Base-by-base conservation (phyloP, 1,140 invertebrate genomes). In the Matsumurasca onukii region DNA sequence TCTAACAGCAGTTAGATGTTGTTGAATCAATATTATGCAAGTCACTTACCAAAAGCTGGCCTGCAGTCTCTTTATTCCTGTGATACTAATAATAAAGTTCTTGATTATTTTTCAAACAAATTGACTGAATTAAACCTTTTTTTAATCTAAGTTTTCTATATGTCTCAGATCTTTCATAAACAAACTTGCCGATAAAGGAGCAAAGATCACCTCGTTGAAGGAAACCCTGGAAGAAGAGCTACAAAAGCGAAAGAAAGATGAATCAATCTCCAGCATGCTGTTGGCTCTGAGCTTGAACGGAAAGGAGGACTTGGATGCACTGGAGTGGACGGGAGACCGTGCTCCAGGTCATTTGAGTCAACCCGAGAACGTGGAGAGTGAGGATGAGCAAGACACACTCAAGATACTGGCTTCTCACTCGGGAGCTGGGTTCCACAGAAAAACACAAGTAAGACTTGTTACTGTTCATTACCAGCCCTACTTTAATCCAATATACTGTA, bases 151-250 rank as follows among this genome's bases (percentile, higher is more conserved):
- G 9, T 52, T 51, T 51, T 66, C 29, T 29, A 25, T 31, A 65
- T 59, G 2, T 71, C 75, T 24, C 57, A 83, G 82, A 69, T 66
- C 48, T 20, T 80, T 84, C 57, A 66, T 85, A 20, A 73, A 74
- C 3, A 86, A 83, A 72, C 76, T 91, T 67, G 81, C 86, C 0
- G 89, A 91, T 70, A 89, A 88, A 77, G 89, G 89, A 9, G 80
- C 82, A 59, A 89, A 85, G 76, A 85, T 91, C 39, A 78, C 80
- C 70, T 74, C 77, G 22, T 84, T 87, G 27, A 78, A 82, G 55
- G 78, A 85, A 3, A 85, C 83, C 72, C 75, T 91, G 67, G 59
- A 81, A 3, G 75, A 76, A 22, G 86, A 88, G 78, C 74, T 91
- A 20, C 74, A 82, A 45, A 73, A 77, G 29, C 84, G 82, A 51